Evolutionary conservation across 2,888 invertebrate genomes (phyloP).

Genomic region (Melanotus villosus): DNA sequence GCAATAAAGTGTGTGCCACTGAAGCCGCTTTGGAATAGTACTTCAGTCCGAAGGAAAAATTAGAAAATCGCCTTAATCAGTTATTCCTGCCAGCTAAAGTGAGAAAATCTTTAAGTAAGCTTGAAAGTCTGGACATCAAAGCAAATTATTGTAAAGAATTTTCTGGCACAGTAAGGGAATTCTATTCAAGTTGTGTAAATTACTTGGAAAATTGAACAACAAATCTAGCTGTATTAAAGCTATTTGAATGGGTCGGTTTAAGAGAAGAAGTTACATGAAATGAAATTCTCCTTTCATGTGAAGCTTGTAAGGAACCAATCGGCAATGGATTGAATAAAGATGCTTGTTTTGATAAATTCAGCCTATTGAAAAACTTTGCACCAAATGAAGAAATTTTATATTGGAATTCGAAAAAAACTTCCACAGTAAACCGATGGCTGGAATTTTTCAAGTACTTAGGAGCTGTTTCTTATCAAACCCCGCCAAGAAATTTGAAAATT

Average conservation of each 20-base stretch:
- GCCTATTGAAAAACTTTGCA: not conserved
- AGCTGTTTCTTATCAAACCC: not conserved
- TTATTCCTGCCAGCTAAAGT: too few species aligned
- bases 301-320: conserved; percentile 1
- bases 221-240: not conserved
- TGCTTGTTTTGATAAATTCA: not conserved
- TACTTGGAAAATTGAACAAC: not conserved
- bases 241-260: not conserved
- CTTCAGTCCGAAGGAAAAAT: too few species aligned
- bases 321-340: not conserved
- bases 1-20: too few species aligned
- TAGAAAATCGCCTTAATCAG: too few species aligned
- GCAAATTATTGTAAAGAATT: too few species aligned
- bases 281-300: not conserved
- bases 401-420: not conserved
- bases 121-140: too few species aligned
- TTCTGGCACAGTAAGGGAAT: not conserved
- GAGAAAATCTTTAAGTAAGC: too few species aligned
- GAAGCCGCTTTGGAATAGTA: too few species aligned
- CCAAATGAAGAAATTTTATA: not conserved
- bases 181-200: conserved; percentile 6
- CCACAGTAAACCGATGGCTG: not conserved
- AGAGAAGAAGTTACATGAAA: conserved; percentile 1
- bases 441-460: not conserved
- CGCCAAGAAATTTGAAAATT: not conserved